Base-by-base conservation (phyloP, 23 tunicate genomes). In the Oikopleura dioica region DNA sequence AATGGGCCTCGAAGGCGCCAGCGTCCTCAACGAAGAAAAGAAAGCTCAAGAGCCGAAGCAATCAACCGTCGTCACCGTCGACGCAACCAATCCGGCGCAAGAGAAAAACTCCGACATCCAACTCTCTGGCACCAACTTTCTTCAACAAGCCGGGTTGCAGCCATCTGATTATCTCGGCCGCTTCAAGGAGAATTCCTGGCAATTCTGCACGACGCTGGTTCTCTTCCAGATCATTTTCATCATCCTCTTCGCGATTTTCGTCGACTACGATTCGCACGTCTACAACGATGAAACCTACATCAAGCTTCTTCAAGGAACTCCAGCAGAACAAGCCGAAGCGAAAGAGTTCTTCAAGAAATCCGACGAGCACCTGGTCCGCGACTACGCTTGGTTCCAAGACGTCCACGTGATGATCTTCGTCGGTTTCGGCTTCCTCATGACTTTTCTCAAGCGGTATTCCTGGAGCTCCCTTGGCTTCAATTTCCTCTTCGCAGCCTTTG, bases 361-460 rank as follows among this genome's bases (percentile, higher is more conserved):
- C 34, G 68, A 33, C 76, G 36, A 38, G 12, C 76, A 77, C n/a
- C n/a, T 59, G 77, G 51, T 35, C 35, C 30, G 69, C 1, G 1
- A 12, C 26, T 76, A 37, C 35, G 78, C 51, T 16, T 36, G 95
- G 81, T 88, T 75, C 76, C 88, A 88, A 69, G 88, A 88, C 67
- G 83, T 88, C 0, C 88, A 88, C 78, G 95, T 88, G 31, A 88
- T 83, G 88, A 88, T 88, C 83, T 37, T 88, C 76, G 79, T 88
- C 59, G 95, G 95, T 81, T 88, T 88, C 68, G 96, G 96, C 1
- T 89, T 89, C 77, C 78, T 89, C 80, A 89, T 89, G 96, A 89
- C 96, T 55, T 89, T 89, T 78, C 78, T 89, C 0, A 82, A 84
- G 59, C 83, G 84, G 9, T 81, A 89, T 38, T 88, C 91, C 1